phyloP scores from a whole-genome alignment of 2,113 vertebrate genomes.

The Hippocampus comes region DNA sequence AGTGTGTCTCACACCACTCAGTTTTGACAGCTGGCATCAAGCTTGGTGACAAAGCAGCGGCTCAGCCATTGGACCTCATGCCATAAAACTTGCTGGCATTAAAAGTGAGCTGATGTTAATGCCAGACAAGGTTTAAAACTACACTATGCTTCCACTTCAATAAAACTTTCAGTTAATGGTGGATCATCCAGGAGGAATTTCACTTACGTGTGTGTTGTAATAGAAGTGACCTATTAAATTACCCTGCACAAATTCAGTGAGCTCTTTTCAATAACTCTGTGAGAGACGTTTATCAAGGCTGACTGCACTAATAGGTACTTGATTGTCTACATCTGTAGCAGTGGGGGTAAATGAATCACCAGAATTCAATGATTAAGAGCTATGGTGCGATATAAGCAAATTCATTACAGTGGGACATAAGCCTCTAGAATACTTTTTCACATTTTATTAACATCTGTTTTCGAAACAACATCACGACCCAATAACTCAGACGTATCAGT shows the following conservation, averaged over 20 bases:
- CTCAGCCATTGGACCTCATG: neutral
- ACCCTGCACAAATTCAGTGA: neutral
- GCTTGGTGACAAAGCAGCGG: neutral
- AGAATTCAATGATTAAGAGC: neutral
- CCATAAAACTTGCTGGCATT: neutral
- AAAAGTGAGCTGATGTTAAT: neutral
- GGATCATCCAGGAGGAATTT: neutral
- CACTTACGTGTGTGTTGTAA: neutral
- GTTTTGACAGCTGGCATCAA: neutral
- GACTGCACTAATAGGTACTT: neutral
- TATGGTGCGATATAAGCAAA: neutral
- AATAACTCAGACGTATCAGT: slow-evolving; percentile 11
- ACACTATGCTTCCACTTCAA: neutral
- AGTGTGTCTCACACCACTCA: neutral
- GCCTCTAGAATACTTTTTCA: neutral
- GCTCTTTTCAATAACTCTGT: neutral
- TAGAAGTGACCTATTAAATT: neutral
- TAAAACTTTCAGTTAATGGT: neutral
- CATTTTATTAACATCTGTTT: slow-evolving; percentile 20
- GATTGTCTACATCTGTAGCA: neutral
- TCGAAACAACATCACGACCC: slow-evolving; percentile 11
- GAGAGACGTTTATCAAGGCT: neutral
- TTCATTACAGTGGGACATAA: neutral
- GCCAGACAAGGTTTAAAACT: neutral
- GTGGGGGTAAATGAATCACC: neutral